phyloP scores from a whole-genome alignment of 2,888 invertebrate genomes.

The Drosophila greeni region DNA sequence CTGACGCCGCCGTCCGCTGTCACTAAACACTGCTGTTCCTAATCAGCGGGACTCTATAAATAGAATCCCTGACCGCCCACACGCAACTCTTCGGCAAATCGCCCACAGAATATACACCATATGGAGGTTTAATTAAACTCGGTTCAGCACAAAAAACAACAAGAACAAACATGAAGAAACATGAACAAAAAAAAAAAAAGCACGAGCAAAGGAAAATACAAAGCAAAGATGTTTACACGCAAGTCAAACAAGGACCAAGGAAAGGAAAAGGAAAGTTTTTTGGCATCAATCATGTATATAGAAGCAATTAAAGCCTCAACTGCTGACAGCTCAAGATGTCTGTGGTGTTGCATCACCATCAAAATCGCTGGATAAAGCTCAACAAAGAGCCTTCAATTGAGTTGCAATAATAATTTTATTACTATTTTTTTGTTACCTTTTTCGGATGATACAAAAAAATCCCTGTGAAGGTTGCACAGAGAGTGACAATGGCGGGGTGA shows the following conservation, averaged over 20 bases:
- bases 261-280: no score
- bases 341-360: conserved; percentile 29
- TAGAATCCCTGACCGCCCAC: conserved; percentile 46
- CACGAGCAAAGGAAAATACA: conserved; percentile 6
- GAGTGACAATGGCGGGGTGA: background rate
- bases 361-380: background rate
- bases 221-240: conserved; percentile 14
- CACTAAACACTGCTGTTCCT: conserved; percentile 34
- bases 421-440: conserved; percentile 3
- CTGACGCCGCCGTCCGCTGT: conserved; percentile 25
- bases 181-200: background rate
- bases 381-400: conserved; percentile 12
- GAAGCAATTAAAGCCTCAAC: conserved; percentile 47
- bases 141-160: conserved; percentile 20
- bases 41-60: conserved; percentile 55
- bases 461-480: conserved; percentile 11
- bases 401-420: conserved; percentile 27
- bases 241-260: conserved; percentile 15
- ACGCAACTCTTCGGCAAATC: conserved; percentile 32
- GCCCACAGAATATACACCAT: conserved; percentile 30
- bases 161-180: conserved; percentile 14
- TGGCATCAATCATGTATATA: conserved; percentile 52
- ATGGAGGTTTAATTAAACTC: conserved; percentile 45
- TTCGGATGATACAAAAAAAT: background rate
- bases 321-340: conserved; percentile 45